A percentile compares a stretch with the other conserved stretches of the same genome.
Evolutionary conservation across 2,888 invertebrate genomes (phyloP).

Genomic region (Graphium colonna): DNA sequence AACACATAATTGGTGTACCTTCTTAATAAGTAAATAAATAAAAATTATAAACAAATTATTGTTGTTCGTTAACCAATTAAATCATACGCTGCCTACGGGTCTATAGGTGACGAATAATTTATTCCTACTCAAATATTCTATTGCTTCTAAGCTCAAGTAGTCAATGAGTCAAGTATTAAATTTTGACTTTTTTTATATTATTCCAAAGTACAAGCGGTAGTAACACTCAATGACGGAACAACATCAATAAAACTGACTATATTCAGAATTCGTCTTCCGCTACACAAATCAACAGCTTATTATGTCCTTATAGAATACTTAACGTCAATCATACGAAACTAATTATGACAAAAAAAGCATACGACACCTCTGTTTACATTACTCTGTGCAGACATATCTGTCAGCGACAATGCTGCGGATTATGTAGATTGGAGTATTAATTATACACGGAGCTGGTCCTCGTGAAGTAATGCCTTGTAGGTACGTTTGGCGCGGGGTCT

Average conservation of each 20-base stretch:
- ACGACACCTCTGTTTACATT: neutral
- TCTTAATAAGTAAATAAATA: too few relatives aligned
- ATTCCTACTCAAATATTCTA: too few relatives aligned
- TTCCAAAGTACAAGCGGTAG: neutral
- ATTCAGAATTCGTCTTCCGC: neutral
- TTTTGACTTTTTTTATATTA: too few relatives aligned
- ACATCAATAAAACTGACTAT: neutral
- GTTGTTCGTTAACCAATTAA: too few relatives aligned
- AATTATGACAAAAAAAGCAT: neutral
- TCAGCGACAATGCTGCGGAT: conserved; percentile 12
- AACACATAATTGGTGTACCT: too few relatives aligned
- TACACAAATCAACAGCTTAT: neutral
- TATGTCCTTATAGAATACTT: neutral
- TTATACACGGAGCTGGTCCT: neutral
- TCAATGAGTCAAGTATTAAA: too few relatives aligned
- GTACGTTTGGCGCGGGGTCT: neutral
- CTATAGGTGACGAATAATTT: too few relatives aligned
- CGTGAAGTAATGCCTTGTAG: neutral
- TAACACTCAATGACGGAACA: neutral
- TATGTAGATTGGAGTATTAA: conserved; percentile 14
- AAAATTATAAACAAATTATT: too few relatives aligned
- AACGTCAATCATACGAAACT: neutral
- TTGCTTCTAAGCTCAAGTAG: too few relatives aligned
- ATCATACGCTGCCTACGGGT: too few relatives aligned
- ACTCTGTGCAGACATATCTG: conserved; percentile 6